Evolutionary conservation across 1,140 invertebrate genomes (phyloP).

Genomic region (Elysia chlorotica): DNA sequence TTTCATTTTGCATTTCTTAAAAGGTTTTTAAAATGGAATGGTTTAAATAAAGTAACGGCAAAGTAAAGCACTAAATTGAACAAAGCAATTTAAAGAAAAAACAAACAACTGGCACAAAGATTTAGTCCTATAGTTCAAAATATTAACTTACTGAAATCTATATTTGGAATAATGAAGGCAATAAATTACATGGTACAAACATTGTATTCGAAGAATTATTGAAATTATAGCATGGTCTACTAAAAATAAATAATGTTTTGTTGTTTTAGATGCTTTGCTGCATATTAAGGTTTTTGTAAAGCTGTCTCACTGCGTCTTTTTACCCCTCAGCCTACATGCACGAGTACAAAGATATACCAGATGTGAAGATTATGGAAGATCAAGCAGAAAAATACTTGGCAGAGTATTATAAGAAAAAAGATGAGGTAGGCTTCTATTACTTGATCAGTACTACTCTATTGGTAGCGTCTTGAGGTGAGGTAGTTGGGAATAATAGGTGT

Average conservation of each 20-base stretch:
- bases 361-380: slow-evolving; percentile 6
- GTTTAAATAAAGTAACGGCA: too few species aligned
- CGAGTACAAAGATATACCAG: slow-evolving; percentile 10
- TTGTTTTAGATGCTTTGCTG: not conserved
- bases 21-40: too few species aligned
- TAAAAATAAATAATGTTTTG: not conserved
- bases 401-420: slow-evolving; percentile 17
- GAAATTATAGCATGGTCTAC: not conserved
- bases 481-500: too few species aligned
- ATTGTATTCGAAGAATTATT: not conserved
- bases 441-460: too few species aligned
- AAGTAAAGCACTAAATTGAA: too few species aligned
- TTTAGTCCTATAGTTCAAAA: not conserved
- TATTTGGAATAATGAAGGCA: not conserved
- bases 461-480: too few species aligned
- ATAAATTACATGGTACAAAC: not conserved
- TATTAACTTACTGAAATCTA: not conserved
- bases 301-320: not conserved
- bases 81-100: too few species aligned
- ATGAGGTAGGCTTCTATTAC: slow-evolving; percentile 12
- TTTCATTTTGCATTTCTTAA: too few species aligned
- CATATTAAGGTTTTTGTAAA: not conserved
- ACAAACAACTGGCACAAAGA: too few species aligned
- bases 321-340: slow-evolving; percentile 3
- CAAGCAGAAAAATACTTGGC: slow-evolving; percentile 4